phyloP scores from a whole-genome alignment of 2,113 vertebrate genomes.

The Chaetorhynchus papuensis region DNA sequence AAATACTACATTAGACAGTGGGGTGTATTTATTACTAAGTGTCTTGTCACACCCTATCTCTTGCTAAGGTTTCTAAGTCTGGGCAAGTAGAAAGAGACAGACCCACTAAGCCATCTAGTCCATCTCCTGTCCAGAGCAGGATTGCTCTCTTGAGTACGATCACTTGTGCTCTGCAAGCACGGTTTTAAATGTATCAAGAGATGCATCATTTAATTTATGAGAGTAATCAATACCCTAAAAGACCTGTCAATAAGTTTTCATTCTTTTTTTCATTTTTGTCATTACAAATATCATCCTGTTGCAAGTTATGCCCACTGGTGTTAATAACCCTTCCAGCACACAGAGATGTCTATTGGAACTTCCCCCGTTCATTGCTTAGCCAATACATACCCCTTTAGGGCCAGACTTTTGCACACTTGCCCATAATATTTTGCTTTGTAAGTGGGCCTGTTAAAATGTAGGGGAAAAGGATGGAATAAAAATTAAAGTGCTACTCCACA shows the following conservation, averaged over 20 bases:
- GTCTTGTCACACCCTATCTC: background rate
- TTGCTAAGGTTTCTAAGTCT: background rate
- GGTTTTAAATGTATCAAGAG: background rate
- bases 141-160: background rate
- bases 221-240: background rate
- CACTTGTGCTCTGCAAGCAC: background rate
- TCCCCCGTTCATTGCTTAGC: background rate
- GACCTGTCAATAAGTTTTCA: conserved; percentile 12
- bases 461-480: background rate
- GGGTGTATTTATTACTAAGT: background rate
- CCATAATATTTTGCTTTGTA: background rate
- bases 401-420: background rate
- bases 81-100: background rate
- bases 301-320: background rate
- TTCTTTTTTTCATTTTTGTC: background rate
- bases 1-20: background rate
- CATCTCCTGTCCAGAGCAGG: background rate
- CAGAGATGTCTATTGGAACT: background rate
- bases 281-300: background rate
- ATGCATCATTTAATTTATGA: background rate
- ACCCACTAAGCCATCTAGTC: background rate
- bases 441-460: background rate
- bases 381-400: background rate
- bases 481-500: background rate
- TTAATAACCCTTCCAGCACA: background rate